phyloP scores from a whole-genome alignment of 2,888 invertebrate species.

The Cecidostiba fungosa region DNA sequence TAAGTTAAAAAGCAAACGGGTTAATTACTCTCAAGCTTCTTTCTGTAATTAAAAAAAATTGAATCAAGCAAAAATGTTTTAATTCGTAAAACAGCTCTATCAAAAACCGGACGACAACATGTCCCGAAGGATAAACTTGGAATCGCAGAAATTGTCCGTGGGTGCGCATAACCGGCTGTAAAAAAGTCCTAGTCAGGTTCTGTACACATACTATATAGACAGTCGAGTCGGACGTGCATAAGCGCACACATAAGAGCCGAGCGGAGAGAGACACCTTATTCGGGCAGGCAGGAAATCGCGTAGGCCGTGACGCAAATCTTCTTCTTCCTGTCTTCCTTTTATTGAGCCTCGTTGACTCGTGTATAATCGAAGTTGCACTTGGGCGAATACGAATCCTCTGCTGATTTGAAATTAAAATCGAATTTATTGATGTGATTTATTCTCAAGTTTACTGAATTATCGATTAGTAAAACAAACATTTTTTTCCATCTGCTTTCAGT shows the following conservation, averaged over 20 bases:
- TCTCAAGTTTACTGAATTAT: too few species aligned
- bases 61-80: too few species aligned
- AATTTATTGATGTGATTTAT: too few species aligned
- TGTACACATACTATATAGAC: not conserved
- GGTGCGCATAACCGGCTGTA: not conserved
- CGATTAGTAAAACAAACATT: not conserved
- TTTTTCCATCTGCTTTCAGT: constrained; percentile 81
- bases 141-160: not conserved
- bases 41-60: too few species aligned
- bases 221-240: not conserved
- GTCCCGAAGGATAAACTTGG: not conserved
- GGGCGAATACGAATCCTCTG: too few species aligned
- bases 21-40: too few species aligned
- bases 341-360: not conserved
- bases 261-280: constrained; percentile 54
- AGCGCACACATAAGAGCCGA: not conserved
- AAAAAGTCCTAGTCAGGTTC: not conserved
- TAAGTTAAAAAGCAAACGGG: too few species aligned
- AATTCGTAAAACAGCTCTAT: too few species aligned
- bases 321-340: constrained; percentile 36
- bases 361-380: not conserved
- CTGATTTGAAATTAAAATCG: too few species aligned
- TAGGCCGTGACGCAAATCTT: constrained; percentile 59
- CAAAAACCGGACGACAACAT: not conserved
- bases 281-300: constrained; percentile 61